Conservation (phyloP, 2,797 vertebrate genomes). For the Poeciliopsis infans region DNA sequence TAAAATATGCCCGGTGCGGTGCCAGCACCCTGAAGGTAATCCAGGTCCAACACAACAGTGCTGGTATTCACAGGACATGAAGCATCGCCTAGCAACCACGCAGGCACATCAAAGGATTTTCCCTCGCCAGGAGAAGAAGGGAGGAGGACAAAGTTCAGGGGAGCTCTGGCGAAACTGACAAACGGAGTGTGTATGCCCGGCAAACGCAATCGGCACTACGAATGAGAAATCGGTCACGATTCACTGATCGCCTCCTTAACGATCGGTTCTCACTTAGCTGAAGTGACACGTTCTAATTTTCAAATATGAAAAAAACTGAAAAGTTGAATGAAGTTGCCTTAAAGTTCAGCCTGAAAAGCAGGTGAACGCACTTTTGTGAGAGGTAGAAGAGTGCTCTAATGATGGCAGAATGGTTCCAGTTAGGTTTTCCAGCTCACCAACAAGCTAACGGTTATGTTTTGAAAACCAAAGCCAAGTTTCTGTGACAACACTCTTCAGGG, state of each 20-base stretch:
- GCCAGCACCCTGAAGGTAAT: constrained; percentile 65
- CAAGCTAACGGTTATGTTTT: background rate
- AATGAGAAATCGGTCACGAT: background rate
- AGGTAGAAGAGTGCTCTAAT: background rate
- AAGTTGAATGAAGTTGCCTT: background rate
- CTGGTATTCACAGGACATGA: constrained; percentile 68
- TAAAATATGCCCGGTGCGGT: constrained; percentile 60
- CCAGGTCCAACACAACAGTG: constrained; percentile 63
- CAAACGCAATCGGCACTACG: background rate
- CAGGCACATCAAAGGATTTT: constrained; percentile 50
- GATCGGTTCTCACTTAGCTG: background rate
- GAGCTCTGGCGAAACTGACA: constrained; percentile 1
- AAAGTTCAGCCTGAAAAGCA: background rate
- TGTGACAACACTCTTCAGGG: background rate
- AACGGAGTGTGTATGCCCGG: background rate
- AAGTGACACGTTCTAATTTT: background rate
- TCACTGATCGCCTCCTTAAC: background rate
- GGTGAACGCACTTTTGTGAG: background rate
- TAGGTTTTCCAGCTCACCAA: background rate
- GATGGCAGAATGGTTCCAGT: background rate
- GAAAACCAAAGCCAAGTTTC: background rate
- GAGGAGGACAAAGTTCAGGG: constrained; percentile 7
- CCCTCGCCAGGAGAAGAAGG: constrained; percentile 23
- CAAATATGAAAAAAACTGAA: background rate
- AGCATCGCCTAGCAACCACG: constrained; percentile 70